phyloP scores from a whole-genome alignment of 2,888 invertebrate genomes.

The Eudemis profundana region DNA sequence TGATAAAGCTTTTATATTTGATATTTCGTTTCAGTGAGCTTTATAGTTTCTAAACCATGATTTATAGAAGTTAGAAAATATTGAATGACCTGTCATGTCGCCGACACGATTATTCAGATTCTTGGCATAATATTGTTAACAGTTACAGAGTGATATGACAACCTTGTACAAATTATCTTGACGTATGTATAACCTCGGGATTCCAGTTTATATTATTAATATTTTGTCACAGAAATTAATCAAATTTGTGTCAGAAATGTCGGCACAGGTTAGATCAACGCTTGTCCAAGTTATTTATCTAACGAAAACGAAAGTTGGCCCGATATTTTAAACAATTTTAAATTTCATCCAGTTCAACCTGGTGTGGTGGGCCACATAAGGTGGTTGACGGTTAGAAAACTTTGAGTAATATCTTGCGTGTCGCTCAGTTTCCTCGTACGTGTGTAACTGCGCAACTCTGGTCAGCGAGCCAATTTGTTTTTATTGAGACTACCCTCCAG shows the following conservation, averaged over 20 bases:
- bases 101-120: slow-evolving; percentile 13
- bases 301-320: neutral
- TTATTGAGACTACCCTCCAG: slow-evolving; percentile 84
- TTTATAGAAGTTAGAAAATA: slow-evolving; percentile 21
- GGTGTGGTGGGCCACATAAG: slow-evolving; percentile 3
- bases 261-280: neutral
- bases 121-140: slow-evolving; percentile 26
- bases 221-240: slow-evolving; percentile 29
- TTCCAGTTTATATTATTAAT: slow-evolving; percentile 29
- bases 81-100: slow-evolving; percentile 18
- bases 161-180: slow-evolving; percentile 37
- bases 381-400: slow-evolving; percentile 13
- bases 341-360: slow-evolving; percentile 5
- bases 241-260: slow-evolving; percentile 31
- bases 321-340: slow-evolving; percentile 11
- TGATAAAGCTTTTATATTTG: neutral
- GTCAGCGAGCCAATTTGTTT: slow-evolving; percentile 83
- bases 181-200: slow-evolving; percentile 29
- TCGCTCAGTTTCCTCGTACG: slow-evolving; percentile 81
- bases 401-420: slow-evolving; percentile 50
- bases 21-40: neutral
- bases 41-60: neutral
- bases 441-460: slow-evolving; percentile 79
- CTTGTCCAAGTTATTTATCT: neutral
- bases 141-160: slow-evolving; percentile 33